Percentiles rank a stretch among this genome's conserved stretches.
These are phyloP conservation scores for Pristionchus entomophagus DNA, from an alignment of 2,888 invertebrate genomes.

Conservation along the genomic window DNA sequence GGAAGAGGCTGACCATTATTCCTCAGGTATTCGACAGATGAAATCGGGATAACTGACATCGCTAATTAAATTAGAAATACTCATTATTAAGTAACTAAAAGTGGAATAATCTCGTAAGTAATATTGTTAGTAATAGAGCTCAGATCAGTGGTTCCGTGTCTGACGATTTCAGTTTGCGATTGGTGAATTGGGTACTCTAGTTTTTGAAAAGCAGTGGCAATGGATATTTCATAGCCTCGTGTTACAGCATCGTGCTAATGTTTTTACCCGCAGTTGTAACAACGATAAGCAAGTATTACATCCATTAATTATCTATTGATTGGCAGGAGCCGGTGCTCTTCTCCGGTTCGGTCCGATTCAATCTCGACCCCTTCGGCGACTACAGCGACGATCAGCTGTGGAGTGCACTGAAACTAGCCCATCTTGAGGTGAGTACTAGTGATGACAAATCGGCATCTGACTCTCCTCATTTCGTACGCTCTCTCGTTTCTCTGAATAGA, in stretches of 20 bases:
- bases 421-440: conserved; percentile 48
- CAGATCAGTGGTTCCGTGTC: background rate
- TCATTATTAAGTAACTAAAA: too few species aligned
- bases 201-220: background rate
- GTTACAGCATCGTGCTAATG: too few species aligned
- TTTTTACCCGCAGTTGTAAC: too few species aligned
- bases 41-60: too few species aligned
- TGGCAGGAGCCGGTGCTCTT: conserved; percentile 72
- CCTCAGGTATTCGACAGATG: conserved; percentile 76
- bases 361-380: conserved; percentile 70
- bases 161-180: background rate
- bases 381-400: conserved; percentile 64
- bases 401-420: conserved; percentile 67
- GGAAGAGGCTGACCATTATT: conserved; percentile 88
- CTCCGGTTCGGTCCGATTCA: conserved; percentile 72
- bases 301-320: background rate
- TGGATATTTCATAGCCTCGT: too few species aligned
- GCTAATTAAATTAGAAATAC: too few species aligned
- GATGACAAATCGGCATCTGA: too few species aligned
- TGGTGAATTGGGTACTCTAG: too few species aligned
- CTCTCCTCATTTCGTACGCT: too few species aligned
- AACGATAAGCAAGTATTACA: too few species aligned
- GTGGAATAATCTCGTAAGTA: background rate
- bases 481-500: too few species aligned
- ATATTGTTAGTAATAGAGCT: too few species aligned